These are phyloP conservation scores for Charadrius vociferus DNA, from an alignment of 2,113 vertebrate genomes.

Conservation along the genomic window DNA sequence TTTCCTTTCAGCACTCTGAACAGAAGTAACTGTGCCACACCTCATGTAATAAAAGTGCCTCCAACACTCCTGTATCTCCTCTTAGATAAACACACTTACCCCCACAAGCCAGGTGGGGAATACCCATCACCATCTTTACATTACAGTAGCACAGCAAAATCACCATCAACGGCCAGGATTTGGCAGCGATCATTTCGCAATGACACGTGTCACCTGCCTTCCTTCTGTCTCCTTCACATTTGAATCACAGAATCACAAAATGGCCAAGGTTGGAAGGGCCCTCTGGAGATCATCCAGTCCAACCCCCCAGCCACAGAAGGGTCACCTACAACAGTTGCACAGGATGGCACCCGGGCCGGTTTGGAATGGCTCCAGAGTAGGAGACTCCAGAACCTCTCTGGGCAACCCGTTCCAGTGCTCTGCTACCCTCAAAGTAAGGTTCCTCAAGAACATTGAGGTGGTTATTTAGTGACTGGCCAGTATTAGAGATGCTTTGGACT, in stretches of 20 bases:
- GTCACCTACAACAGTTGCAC: no score
- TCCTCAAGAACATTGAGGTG: neutral
- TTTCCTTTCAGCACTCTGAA: neutral
- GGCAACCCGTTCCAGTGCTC: no score
- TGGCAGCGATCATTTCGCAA: neutral
- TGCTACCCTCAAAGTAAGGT: no score
- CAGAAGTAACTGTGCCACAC: neutral
- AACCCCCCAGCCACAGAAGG: no score
- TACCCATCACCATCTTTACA: neutral
- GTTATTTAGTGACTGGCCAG: neutral
- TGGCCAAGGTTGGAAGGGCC: no score
- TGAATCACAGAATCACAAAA: no score
- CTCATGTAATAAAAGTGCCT: neutral
- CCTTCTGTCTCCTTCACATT: neutral
- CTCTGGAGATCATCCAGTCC: no score
- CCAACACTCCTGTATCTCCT: neutral
- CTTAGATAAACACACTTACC: neutral
- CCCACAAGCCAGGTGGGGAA: neutral
- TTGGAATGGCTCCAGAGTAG: no score
- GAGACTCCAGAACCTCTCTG: no score
- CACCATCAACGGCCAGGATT: neutral
- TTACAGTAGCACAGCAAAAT: neutral
- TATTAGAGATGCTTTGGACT: neutral
- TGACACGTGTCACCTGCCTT: neutral
- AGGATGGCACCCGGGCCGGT: no score